A percentile compares a stretch with the other conserved stretches of the same genome.
Evolutionary conservation across 2,113 vertebrate species (phyloP).

Genomic region (Paratilapia polleni): DNA sequence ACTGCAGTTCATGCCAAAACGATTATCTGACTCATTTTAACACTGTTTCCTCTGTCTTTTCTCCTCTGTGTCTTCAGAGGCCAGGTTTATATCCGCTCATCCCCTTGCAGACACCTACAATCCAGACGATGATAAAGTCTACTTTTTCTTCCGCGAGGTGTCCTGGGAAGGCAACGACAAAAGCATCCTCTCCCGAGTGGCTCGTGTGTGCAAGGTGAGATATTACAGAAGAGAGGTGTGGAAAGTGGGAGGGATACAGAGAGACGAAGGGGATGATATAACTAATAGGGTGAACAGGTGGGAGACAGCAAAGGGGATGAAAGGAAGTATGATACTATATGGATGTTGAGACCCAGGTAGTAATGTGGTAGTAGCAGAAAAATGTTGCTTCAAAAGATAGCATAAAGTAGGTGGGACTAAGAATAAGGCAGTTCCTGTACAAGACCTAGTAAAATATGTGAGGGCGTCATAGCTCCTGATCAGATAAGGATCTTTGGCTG

Average conservation of each 20-base stretch:
- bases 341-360: not conserved
- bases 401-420: not conserved
- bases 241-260: conserved; percentile 7
- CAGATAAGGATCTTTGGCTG: conserved; percentile 35
- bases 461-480: conserved; percentile 20
- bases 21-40: conserved; percentile 32
- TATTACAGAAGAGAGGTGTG: conserved; percentile 14
- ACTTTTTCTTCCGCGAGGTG: conserved; percentile 97
- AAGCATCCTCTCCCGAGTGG: conserved; percentile 92
- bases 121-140: conserved; percentile 97
- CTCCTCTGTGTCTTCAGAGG: conserved; percentile 82
- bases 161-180: conserved; percentile 92
- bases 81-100: conserved; percentile 93
- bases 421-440: not conserved
- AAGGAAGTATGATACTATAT: not conserved
- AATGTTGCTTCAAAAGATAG: not conserved
- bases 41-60: not conserved
- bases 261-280: not conserved
- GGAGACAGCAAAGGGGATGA: not conserved
- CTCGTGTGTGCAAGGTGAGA: conserved; percentile 95
- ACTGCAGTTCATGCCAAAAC: conserved; percentile 22
- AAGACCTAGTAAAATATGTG: not conserved
- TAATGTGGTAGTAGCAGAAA: not conserved
- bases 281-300: not conserved
- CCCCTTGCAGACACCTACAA: conserved; percentile 95